Conservation (phyloP, 2,797 vertebrate species). For the Spinibarbus caldwelli region DNA sequence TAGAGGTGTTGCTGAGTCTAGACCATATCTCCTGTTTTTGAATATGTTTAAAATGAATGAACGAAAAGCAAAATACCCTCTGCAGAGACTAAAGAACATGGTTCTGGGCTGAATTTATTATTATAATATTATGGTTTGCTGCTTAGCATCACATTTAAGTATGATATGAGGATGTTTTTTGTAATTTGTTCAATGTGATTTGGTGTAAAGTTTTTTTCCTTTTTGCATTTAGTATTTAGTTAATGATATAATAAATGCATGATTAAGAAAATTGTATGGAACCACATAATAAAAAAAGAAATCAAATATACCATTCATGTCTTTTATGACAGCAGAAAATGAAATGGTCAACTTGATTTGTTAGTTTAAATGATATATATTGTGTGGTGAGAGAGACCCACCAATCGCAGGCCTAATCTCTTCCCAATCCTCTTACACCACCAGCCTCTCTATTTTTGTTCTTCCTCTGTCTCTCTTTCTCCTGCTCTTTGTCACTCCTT, state of each 20-base stretch:
- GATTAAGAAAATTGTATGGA: not conserved
- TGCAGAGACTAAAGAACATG: not conserved
- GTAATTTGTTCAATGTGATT: not conserved
- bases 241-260: not conserved
- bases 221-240: not conserved
- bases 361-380: slow-evolving; percentile 39
- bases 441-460: slow-evolving; percentile 71
- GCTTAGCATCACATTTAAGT: not conserved
- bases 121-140: not conserved
- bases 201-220: not conserved
- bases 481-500: slow-evolving; percentile 34
- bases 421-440: slow-evolving; percentile 79
- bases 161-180: not conserved
- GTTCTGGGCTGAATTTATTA: not conserved
- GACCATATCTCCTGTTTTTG: not conserved
- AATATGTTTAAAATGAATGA: not conserved
- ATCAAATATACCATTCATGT: not conserved
- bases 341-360: slow-evolving; percentile 44
- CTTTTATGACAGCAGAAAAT: not conserved
- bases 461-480: slow-evolving; percentile 40
- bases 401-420: slow-evolving; percentile 78
- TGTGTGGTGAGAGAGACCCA: slow-evolving; percentile 52
- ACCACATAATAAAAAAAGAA: not conserved
- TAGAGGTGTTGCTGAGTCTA: slow-evolving; percentile 14
- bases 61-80: not conserved